Evolutionary conservation across 2,888 invertebrate genomes (phyloP), one percentile per base, ranked within the genome.

Genomic region (Lasioglossum lativentre): DNA sequence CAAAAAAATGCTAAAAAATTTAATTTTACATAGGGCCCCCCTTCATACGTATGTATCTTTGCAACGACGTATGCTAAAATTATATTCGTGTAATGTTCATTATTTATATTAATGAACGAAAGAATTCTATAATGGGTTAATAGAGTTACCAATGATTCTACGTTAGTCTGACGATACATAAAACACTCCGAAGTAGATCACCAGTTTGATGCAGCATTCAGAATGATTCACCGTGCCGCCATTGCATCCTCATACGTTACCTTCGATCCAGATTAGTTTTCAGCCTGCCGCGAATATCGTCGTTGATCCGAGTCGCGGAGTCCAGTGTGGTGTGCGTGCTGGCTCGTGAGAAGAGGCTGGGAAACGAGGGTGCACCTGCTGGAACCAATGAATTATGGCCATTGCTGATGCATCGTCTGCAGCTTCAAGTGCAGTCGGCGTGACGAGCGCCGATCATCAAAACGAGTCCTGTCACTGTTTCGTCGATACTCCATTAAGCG

Each of bases 211-310:
- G 80, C 85, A 85, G 87, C 87, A 88, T 87, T 78, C 80, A 66
- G 71, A 78, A 82, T 73, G 80, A 86, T 89, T 87, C 83, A 83
- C 76, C 78, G 76, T 75, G 30, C 80, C 80, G 42, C 47, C 80
- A 38, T 63, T 77, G 83, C 80, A 83, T 88, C 83, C 82, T 90
- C 89, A 85, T 92, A 87, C 87, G 89, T 92, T 92, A 92, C 81
- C 91, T 91, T 92, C 91, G 89, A 91, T 90, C 90, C 85, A 89
- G 92, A 91, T 92, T 92, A 92, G 89, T 89, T 92, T 88, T 89
- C 84, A 86, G 82, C 59, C 71, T 77, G 78, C 83, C 85, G 75
- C 79, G 85, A 80, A 78, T 83, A 78, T 85, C 86, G 59, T 74
- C 81, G 85, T 84, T 88, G 90, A 89, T 89, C 89, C 89, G 82